phyloP scores from a whole-genome alignment of 1,140 invertebrate genomes.

The Scaptomyza pallida region DNA sequence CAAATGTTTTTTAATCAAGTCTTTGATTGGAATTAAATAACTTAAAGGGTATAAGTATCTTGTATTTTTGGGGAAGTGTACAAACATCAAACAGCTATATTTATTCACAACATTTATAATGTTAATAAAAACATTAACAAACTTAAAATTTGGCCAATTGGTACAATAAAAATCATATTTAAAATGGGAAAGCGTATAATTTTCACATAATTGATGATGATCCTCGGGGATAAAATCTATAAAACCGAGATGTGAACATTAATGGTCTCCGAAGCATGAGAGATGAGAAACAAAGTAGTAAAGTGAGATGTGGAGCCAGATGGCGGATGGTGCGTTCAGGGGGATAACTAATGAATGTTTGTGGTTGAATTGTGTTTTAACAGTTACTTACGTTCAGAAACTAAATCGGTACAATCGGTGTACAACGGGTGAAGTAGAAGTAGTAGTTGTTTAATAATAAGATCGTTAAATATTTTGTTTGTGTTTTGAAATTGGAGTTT shows the following conservation, averaged over 20 bases:
- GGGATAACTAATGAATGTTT: slow-evolving; percentile 24
- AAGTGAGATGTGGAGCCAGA: neutral
- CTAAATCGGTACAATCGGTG: slow-evolving; percentile 56
- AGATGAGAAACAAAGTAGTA: slow-evolving; percentile 1
- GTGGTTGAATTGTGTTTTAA: slow-evolving; percentile 37
- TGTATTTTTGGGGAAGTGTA: slow-evolving; percentile 5
- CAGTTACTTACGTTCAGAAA: slow-evolving; percentile 76
- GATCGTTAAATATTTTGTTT: slow-evolving; percentile 25
- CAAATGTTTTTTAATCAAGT: slow-evolving; percentile 1
- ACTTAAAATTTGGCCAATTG: slow-evolving; percentile 17
- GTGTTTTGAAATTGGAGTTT: slow-evolving; percentile 22
- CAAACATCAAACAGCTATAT: slow-evolving; percentile 41
- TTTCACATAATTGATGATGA: neutral
- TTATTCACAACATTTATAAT: slow-evolving; percentile 34
- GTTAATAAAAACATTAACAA: slow-evolving; percentile 11
- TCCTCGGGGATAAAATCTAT: neutral
- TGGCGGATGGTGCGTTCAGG: slow-evolving; percentile 8
- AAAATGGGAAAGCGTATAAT: neutral
- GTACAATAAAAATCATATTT: neutral
- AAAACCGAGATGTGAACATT: neutral
- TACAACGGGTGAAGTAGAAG: slow-evolving; percentile 39
- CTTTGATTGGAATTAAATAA: neutral
- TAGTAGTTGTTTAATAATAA: slow-evolving; percentile 30
- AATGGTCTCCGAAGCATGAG: neutral
- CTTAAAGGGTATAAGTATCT: slow-evolving; percentile 3